Conservation (phyloP, 2,797 vertebrate genomes). For the Lerista edwardsae region DNA sequence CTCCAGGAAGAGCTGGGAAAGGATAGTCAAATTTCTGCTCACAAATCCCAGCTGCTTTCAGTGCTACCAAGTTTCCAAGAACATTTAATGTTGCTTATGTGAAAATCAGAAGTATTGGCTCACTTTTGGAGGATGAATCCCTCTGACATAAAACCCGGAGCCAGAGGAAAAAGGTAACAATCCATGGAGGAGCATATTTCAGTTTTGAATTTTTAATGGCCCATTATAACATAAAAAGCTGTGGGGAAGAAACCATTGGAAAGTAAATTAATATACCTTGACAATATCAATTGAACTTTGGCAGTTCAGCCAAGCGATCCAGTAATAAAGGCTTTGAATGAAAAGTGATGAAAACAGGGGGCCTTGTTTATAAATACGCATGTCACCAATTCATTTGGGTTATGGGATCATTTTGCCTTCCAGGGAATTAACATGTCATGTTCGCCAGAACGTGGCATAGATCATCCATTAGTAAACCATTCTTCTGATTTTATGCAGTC, state of each 20-base stretch:
- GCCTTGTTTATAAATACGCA: background rate
- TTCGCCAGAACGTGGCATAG: constrained; percentile 9
- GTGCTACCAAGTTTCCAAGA: background rate
- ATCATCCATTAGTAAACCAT: constrained; percentile 30
- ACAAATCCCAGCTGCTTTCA: background rate
- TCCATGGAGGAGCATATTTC: constrained; percentile 10
- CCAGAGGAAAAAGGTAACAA: constrained; percentile 32
- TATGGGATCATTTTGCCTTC: constrained; percentile 18
- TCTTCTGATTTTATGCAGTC: constrained; percentile 11
- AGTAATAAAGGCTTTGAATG: constrained; percentile 16
- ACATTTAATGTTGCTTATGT: background rate
- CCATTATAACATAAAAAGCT: background rate
- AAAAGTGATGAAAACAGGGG: background rate
- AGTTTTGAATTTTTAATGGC: background rate
- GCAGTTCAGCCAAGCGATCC: background rate
- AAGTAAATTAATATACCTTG: constrained; percentile 38
- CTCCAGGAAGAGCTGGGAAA: background rate
- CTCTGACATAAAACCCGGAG: background rate
- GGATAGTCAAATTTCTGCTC: background rate
- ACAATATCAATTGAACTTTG: background rate
- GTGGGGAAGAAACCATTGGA: background rate
- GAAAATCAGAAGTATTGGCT: constrained; percentile 8
- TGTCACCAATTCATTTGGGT: constrained; percentile 14
- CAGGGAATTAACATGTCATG: constrained; percentile 29
- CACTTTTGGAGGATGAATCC: background rate